Evolutionary conservation across 2,888 invertebrate genomes (phyloP).

Genomic region (Hetaerina titia): DNA sequence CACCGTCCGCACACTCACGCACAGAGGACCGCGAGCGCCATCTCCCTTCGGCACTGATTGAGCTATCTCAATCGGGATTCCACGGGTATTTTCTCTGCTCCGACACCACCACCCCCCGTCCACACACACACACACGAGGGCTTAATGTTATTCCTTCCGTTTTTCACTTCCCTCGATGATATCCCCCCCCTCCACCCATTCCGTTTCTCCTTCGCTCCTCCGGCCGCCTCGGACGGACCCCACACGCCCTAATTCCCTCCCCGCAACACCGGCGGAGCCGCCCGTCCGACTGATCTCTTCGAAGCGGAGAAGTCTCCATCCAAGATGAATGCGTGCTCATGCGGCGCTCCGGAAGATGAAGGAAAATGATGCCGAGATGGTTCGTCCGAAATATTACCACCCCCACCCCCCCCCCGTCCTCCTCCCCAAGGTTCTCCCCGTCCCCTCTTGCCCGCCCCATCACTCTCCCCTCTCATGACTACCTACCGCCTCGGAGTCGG

Average conservation of each 20-base stretch:
- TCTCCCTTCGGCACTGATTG: conserved; percentile 40
- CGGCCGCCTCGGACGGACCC: not conserved
- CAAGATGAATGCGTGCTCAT: conserved; percentile 23
- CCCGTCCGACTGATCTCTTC: not conserved
- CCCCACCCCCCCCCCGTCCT: not conserved
- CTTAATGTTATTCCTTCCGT: not conserved
- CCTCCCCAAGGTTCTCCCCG: not conserved
- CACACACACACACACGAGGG: not conserved
- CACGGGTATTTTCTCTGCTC: not conserved
- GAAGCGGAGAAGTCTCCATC: not conserved
- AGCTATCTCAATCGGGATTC: conserved; percentile 33
- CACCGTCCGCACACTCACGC: not conserved
- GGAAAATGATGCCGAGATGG: not conserved
- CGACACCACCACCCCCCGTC: not conserved
- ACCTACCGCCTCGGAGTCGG: not conserved
- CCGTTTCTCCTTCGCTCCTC: not conserved
- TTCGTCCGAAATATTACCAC: not conserved
- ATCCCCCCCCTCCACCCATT: not conserved
- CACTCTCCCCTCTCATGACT: not conserved
- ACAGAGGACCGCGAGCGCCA: not conserved
- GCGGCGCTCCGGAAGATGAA: conserved; percentile 7
- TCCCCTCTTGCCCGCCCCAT: not conserved
- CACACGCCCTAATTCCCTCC: not conserved
- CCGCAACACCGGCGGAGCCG: not conserved
- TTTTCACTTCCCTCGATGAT: not conserved